A percentile compares a stretch with the other conserved stretches of the same genome.
Evolutionary conservation across 2,113 vertebrate genomes (phyloP).

Genomic region (Pogona vitticeps): DNA sequence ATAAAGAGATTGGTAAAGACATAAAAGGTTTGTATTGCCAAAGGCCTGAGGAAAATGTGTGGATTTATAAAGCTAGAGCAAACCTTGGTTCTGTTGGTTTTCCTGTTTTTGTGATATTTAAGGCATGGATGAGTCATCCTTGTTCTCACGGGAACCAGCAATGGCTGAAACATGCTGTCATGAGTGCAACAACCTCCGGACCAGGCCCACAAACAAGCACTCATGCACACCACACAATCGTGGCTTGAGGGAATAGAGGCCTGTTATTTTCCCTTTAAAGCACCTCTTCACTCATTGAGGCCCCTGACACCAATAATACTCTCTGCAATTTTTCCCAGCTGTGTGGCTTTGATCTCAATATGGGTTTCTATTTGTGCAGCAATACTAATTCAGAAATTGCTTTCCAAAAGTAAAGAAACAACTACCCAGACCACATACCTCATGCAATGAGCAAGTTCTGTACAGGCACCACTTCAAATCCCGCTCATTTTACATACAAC

Average conservation of each 20-base stretch:
- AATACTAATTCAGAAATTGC: neutral
- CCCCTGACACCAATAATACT: neutral
- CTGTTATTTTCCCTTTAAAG: neutral
- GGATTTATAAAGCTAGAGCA: constrained; percentile 10
- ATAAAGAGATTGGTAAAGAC: constrained; percentile 53
- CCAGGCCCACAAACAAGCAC: neutral
- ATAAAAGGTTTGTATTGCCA: constrained; percentile 29
- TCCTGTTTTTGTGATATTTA: constrained; percentile 28
- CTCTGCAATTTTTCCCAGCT: neutral
- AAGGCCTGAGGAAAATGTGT: constrained; percentile 6
- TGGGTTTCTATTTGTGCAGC: neutral
- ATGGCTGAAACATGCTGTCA: constrained; percentile 7
- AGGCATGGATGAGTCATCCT: constrained; percentile 23
- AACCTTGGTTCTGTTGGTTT: neutral
- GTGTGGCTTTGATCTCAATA: neutral
- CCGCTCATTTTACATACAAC: neutral
- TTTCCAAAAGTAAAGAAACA: neutral
- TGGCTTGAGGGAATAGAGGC: neutral
- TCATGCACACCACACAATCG: neutral
- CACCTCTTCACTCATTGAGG: neutral
- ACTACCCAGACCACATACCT: fast-evolving
- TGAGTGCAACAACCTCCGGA: neutral
- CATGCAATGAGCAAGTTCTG: neutral
- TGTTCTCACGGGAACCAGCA: constrained; percentile 4
- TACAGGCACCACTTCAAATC: neutral